These are phyloP conservation scores for Pterobdella sp. DNA, from an alignment of 2,888 invertebrate genomes.

Conservation along the genomic window DNA sequence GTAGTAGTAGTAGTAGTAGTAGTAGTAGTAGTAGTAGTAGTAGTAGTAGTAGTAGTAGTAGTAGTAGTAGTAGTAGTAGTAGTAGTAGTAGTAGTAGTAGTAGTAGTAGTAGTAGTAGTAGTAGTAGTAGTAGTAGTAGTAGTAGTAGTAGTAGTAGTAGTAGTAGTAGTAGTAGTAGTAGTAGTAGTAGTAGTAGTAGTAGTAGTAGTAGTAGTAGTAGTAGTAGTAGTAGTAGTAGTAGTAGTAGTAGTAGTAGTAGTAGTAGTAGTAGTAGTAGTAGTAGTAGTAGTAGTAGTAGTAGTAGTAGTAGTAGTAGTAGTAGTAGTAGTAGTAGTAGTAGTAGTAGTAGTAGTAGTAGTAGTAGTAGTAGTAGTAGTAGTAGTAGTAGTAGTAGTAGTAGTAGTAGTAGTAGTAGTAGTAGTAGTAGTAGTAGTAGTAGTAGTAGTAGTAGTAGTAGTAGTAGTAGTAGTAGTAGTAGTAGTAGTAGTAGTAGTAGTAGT, in stretches of 20 bases:
- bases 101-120: slow-evolving; percentile 30
- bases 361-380: slow-evolving; percentile 28
- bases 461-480: neutral
- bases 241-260: slow-evolving; percentile 25
- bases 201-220: slow-evolving; percentile 26
- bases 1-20: slow-evolving; percentile 31
- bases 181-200: slow-evolving; percentile 5
- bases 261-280: slow-evolving; percentile 22
- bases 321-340: slow-evolving; percentile 27
- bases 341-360: slow-evolving; percentile 28
- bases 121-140: slow-evolving; percentile 30
- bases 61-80: slow-evolving; percentile 30
- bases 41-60: slow-evolving; percentile 30
- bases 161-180: slow-evolving; percentile 9
- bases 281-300: slow-evolving; percentile 19
- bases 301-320: slow-evolving; percentile 7
- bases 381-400: slow-evolving; percentile 28
- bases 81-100: slow-evolving; percentile 30
- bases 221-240: slow-evolving; percentile 25
- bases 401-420: slow-evolving; percentile 27
- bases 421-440: slow-evolving; percentile 28
- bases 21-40: slow-evolving; percentile 30
- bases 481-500: slow-evolving; percentile 20
- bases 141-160: slow-evolving; percentile 16
- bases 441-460: slow-evolving; percentile 28